These are phyloP conservation scores for Rutilus rutilus DNA, from an alignment of 2,113 vertebrate genomes.

Conservation along the genomic window DNA sequence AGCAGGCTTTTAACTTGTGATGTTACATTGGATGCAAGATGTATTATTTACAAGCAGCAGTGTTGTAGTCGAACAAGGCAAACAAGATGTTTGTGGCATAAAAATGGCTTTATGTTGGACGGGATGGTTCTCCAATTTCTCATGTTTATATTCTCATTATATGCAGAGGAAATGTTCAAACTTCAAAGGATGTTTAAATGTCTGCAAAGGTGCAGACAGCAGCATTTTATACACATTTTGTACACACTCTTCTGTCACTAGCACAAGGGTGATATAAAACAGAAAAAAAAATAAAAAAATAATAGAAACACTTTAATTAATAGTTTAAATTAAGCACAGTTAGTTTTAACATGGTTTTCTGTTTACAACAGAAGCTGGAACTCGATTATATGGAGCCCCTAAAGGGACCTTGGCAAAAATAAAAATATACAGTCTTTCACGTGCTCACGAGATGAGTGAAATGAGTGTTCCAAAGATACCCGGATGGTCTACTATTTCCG, in stretches of 20 bases:
- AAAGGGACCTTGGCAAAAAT: too few species aligned
- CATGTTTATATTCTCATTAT: not conserved
- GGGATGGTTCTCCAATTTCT: constrained; percentile 24
- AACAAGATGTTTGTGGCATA: constrained; percentile 30
- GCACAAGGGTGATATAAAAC: not conserved
- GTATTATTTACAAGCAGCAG: constrained; percentile 47
- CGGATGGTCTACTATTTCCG: too few species aligned
- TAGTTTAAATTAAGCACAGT: not conserved
- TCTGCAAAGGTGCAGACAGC: not conserved
- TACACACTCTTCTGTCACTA: not conserved
- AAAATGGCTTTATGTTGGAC: not conserved
- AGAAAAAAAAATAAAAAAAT: not conserved
- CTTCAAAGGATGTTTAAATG: not conserved
- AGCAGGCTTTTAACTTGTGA: constrained; percentile 48
- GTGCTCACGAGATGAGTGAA: too few species aligned
- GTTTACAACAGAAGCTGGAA: not conserved
- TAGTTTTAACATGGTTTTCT: not conserved
- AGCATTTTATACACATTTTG: not conserved
- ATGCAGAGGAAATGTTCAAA: not conserved
- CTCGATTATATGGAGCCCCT: not conserved
- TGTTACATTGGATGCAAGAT: constrained; percentile 39
- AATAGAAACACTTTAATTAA: not conserved
- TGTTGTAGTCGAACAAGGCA: not conserved
- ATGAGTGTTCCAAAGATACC: too few species aligned
- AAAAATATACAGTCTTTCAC: too few species aligned